Base-by-base conservation (phyloP, 2,113 vertebrate species). In the Rutilus rutilus region DNA sequence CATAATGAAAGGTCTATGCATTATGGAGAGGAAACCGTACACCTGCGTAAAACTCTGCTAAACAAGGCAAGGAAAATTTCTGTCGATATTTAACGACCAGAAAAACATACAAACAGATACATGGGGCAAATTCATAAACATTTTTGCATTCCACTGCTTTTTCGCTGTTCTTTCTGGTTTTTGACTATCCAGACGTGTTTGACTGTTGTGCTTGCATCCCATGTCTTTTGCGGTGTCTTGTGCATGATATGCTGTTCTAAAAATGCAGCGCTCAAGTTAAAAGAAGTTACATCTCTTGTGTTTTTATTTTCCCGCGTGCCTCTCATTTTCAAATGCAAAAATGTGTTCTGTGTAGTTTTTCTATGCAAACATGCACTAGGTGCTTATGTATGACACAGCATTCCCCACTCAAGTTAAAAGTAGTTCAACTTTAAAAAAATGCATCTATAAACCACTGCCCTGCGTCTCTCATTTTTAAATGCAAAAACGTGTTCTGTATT, bases 1-100 rank as follows among this genome's bases (percentile, higher is more conserved):
- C 21, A 57, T 54, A 71, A 67, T 81, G 69, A 85, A 78, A 88
- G 78, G 65, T 85, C 36, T 82, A 50, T 85, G 52, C 25, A 50
- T 23, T 69, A 42, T 17, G 23, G 47, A 50, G 60, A 36, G 85
- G 62, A 73, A 65, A 78, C 23, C 17, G 17, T 39, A 52, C 33
- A 71, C 74, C 84, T 59, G 57, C 42, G 0, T 21, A 57, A 21
- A 71, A 23, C 73, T 59, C 50, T 71, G 57, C 25, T 33, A 21
- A n/a, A 36, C 60, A 47, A 54, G 33, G 42, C 15, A 39, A 60
- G 77, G 77, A 78, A 57, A 65, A 36, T 6, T 33, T 62, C 30
- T 6, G n/a, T 74, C 6, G 9, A 27, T 67, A 39, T 83, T 78
- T 65, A 67, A 42, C 1, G 0, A 71, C 67, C 73, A 69, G 25